Conservation (phyloP, 1,140 invertebrate species). For the Trichoplusia ni region DNA sequence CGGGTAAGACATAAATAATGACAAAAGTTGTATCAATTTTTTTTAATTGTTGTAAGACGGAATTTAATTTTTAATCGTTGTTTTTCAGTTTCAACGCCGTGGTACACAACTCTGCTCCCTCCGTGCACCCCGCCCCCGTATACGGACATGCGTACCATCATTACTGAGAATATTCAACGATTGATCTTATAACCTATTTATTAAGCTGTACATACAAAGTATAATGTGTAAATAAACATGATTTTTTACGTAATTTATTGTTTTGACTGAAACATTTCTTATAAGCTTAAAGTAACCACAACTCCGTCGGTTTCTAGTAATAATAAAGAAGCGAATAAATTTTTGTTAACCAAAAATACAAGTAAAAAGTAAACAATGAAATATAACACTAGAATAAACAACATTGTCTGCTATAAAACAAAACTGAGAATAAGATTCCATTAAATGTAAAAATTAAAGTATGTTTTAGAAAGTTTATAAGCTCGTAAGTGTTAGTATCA, state of each 20-base stretch:
- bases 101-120: constrained; percentile 10
- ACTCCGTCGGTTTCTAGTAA: neutral
- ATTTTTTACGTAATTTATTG: too few relatives aligned
- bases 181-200: neutral
- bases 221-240: neutral
- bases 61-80: neutral
- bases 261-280: too few relatives aligned
- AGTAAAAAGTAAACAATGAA: too few relatives aligned
- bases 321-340: neutral
- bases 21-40: neutral
- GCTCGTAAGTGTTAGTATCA: too few relatives aligned
- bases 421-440: too few relatives aligned
- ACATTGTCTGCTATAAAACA: too few relatives aligned
- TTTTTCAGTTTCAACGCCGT: constrained; percentile 17
- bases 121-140: constrained; percentile 7
- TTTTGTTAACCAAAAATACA: neutral
- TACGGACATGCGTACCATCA: constrained; percentile 2
- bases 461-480: too few relatives aligned
- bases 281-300: neutral
- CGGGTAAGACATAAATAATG: constrained; percentile 43
- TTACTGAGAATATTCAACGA: neutral
- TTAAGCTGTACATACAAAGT: neutral
- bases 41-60: neutral
- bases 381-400: too few relatives aligned
- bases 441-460: too few relatives aligned